Conservation (phyloP, 2,797 vertebrate species). For the Hemitrygon akajei region DNA sequence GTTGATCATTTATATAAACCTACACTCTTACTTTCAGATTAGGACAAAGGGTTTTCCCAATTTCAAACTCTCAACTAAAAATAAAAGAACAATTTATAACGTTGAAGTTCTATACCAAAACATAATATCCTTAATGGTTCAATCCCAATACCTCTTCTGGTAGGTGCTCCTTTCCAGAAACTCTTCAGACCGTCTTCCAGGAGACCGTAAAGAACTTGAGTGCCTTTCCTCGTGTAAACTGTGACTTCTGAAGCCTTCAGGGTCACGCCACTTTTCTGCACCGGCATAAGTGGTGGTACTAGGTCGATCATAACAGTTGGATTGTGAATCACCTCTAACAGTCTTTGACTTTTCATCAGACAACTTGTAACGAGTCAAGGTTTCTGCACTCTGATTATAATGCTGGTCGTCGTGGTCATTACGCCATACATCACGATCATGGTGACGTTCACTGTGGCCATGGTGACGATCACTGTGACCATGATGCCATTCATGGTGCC, state of each 20-base stretch:
- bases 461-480: conserved; percentile 48
- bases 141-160: conserved; percentile 90
- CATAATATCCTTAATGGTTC: conserved; percentile 72
- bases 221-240: conserved; percentile 69
- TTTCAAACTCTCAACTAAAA: conserved; percentile 55
- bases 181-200: conserved; percentile 77
- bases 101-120: conserved; percentile 60
- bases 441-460: too few relatives aligned
- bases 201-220: conserved; percentile 63
- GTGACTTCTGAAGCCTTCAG: conserved; percentile 65
- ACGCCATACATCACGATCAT: not conserved
- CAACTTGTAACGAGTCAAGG: conserved; percentile 48
- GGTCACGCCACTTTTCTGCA: conserved; percentile 72
- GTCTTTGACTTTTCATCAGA: conserved; percentile 52
- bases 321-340: conserved; percentile 59
- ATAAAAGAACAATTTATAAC: conserved; percentile 52
- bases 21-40: conserved; percentile 47
- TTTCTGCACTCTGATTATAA: not conserved
- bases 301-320: conserved; percentile 61
- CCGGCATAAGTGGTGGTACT: conserved; percentile 53
- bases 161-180: conserved; percentile 79
- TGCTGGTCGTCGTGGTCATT: not conserved
- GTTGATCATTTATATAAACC: conserved; percentile 55
- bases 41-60: conserved; percentile 56
- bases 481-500: conserved; percentile 36